phyloP scores from a whole-genome alignment of 2,797 vertebrate species.

The Melanotaenia parkinsoni region DNA sequence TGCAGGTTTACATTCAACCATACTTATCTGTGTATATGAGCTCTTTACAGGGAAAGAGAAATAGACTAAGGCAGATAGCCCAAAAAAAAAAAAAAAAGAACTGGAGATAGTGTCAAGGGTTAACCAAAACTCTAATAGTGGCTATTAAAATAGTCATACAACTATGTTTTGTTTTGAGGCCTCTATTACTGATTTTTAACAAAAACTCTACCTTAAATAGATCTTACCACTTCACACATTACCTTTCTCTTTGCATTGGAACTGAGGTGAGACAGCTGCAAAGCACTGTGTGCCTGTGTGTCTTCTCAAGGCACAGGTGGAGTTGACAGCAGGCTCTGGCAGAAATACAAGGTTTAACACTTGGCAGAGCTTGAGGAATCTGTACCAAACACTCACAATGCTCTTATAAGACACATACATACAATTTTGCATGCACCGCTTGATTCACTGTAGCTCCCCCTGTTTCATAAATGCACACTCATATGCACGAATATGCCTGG shows the following conservation, averaged over 20 bases:
- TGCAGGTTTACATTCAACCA: conserved; percentile 46
- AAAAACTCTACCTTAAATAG: conserved; percentile 4
- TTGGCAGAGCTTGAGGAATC: conserved; percentile 61
- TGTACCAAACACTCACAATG: conserved; percentile 50
- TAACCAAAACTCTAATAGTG: conserved; percentile 3
- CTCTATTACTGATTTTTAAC: background rate
- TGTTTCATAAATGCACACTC: conserved; percentile 21
- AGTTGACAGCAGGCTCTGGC: conserved; percentile 67
- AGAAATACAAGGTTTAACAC: conserved; percentile 69
- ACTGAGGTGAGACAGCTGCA: conserved; percentile 60
- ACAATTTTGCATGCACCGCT: conserved; percentile 7
- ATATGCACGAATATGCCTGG: conserved; percentile 14
- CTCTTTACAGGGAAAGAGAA: conserved; percentile 32
- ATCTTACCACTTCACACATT: conserved; percentile 19
- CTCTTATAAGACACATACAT: conserved; percentile 39
- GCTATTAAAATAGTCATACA: background rate
- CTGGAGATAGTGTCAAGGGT: background rate
- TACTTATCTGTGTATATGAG: conserved; percentile 55
- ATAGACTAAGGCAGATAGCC: conserved; percentile 23
- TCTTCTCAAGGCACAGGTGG: conserved; percentile 67
- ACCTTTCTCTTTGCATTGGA: conserved; percentile 30
- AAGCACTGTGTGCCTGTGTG: conserved; percentile 43
- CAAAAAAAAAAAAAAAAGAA: conserved; percentile 18
- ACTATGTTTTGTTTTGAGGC: background rate
- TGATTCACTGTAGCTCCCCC: conserved; percentile 8